Conservation (phyloP, 2,113 vertebrate species). For the Boleophthalmus pectinirostris region DNA sequence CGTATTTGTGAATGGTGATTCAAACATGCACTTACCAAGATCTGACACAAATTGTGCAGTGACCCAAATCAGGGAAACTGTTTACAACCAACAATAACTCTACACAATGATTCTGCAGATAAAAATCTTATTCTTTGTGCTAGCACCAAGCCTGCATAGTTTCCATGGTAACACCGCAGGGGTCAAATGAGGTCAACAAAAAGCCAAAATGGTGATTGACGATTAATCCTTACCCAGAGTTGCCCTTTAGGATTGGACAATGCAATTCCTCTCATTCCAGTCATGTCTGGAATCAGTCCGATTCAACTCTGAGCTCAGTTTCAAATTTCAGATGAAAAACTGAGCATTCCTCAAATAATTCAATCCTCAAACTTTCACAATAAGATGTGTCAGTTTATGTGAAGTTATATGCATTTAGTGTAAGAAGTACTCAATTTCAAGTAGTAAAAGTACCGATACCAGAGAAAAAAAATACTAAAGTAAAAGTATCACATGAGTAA, state of each 20-base stretch:
- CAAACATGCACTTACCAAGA: background rate
- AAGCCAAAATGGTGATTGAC: slow-evolving; percentile 5
- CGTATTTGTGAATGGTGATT: background rate
- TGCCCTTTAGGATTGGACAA: background rate
- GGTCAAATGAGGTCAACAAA: slow-evolving; percentile 26
- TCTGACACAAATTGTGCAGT: background rate
- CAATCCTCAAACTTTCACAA: background rate
- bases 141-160: slow-evolving; percentile 13
- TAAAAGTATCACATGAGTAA: no score
- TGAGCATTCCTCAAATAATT: background rate
- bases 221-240: slow-evolving; percentile 2
- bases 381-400: background rate
- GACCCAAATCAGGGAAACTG: background rate
- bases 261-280: slow-evolving; percentile 1
- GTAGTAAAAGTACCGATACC: no score
- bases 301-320: background rate
- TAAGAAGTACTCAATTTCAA: no score
- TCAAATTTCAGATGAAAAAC: background rate
- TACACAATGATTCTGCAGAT: background rate
- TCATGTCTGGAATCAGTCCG: background rate
- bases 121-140: slow-evolving; percentile 23
- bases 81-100: background rate
- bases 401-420: background rate
- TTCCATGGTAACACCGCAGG: slow-evolving; percentile 11
- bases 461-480: no score